These are phyloP conservation scores for Dromas ardeola DNA, from an alignment of 2,113 vertebrate species.

Conservation along the genomic window DNA sequence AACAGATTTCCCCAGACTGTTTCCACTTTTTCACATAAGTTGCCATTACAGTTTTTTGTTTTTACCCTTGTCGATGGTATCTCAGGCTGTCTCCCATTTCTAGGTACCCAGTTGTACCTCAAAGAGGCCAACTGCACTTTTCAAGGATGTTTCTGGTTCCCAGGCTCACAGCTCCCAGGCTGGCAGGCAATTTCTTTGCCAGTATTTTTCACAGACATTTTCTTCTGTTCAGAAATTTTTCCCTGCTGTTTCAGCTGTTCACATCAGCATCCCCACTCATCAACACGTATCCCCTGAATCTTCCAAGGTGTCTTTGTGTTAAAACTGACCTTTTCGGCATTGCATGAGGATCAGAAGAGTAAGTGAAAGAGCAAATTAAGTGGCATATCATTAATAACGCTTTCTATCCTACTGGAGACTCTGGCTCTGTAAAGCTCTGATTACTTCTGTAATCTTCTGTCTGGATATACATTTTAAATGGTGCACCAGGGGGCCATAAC, in stretches of 20 bases:
- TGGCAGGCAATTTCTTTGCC: background rate
- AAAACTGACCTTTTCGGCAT: background rate
- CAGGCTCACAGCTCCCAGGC: background rate
- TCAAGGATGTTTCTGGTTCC: background rate
- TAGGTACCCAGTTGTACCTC: background rate
- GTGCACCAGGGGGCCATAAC: background rate
- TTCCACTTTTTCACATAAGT: background rate
- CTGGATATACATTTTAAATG: background rate
- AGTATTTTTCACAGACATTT: rapidly evolving
- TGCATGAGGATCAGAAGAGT: background rate
- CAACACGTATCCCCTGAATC: background rate
- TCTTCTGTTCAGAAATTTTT: background rate
- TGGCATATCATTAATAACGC: background rate
- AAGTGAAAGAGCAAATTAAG: background rate
- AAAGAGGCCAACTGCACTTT: background rate
- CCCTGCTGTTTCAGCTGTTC: background rate
- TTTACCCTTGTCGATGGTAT: rapidly evolving
- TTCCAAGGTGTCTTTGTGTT: background rate
- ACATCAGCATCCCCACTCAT: background rate
- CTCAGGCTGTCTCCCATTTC: background rate
- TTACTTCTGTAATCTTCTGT: background rate
- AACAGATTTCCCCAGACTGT: background rate
- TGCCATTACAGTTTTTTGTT: background rate
- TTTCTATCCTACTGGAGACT: background rate
- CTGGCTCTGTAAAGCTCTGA: background rate